These are phyloP conservation scores for Drosophila meridionalis DNA, from an alignment of 2,888 invertebrate species.

Conservation along the genomic window DNA sequence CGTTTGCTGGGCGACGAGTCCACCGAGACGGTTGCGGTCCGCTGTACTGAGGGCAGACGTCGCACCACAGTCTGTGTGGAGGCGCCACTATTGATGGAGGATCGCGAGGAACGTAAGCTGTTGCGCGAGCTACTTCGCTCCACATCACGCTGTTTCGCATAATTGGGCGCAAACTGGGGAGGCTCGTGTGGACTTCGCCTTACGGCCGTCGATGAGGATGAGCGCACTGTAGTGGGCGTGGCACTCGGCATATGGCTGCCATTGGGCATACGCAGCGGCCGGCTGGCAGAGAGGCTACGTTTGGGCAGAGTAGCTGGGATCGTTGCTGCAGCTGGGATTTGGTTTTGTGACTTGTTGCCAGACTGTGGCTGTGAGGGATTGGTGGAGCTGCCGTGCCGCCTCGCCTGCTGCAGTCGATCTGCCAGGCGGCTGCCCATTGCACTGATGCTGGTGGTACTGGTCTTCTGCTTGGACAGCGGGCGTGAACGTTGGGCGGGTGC, in stretches of 20 bases:
- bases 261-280: constrained; percentile 87
- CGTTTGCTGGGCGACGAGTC: constrained; percentile 85
- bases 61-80: constrained; percentile 92
- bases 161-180: constrained; percentile 50
- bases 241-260: constrained; percentile 88
- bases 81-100: constrained; percentile 92
- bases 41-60: constrained; percentile 86
- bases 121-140: constrained; percentile 92
- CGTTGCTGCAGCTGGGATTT: constrained; percentile 23
- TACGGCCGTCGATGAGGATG: constrained; percentile 43
- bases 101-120: constrained; percentile 92
- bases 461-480: constrained; percentile 59
- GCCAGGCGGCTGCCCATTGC: constrained; percentile 66
- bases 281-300: constrained; percentile 81
- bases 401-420: constrained; percentile 72
- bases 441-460: constrained; percentile 61
- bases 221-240: constrained; percentile 86
- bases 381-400: constrained; percentile 45
- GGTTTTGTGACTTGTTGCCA: constrained; percentile 58
- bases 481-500: constrained; percentile 77
- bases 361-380: neutral
- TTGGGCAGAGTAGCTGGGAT: constrained; percentile 36
- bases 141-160: constrained; percentile 86
- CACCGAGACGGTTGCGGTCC: constrained; percentile 80
- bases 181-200: constrained; percentile 59